Conservation (phyloP, 2,113 vertebrate species). For the Calonectris borealis region DNA sequence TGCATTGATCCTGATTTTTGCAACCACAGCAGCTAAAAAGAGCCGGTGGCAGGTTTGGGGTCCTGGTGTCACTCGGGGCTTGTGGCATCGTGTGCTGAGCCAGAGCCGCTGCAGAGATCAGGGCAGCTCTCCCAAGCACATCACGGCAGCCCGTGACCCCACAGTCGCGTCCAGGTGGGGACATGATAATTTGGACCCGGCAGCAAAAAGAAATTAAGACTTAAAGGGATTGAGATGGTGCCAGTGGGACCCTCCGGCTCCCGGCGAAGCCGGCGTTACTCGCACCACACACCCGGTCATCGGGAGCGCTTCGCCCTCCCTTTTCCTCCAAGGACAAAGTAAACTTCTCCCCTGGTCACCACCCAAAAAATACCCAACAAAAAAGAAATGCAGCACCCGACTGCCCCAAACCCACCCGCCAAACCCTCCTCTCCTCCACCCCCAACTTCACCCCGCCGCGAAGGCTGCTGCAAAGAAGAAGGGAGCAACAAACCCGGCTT, state of each 20-base stretch:
- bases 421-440: neutral
- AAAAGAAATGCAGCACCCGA: fast-evolving
- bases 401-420: neutral
- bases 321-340: neutral
- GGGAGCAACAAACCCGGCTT: constrained; percentile 21
- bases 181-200: fast-evolving
- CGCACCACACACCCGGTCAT: fast-evolving
- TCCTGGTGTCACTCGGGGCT: neutral
- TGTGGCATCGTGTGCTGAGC: fast-evolving
- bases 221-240: neutral
- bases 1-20: neutral
- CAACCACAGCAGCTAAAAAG: neutral
- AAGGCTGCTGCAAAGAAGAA: neutral
- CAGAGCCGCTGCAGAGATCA: neutral
- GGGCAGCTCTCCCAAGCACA: neutral
- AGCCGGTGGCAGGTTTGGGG: neutral
- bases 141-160: fast-evolving
- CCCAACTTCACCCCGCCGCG: fast-evolving
- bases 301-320: neutral
- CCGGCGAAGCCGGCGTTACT: fast-evolving
- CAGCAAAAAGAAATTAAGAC: neutral
- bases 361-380: neutral
- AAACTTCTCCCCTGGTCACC: neutral
- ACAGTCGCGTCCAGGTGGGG: fast-evolving
- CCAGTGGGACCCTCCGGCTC: neutral